Evolutionary conservation across 2,113 vertebrate genomes (phyloP).

Genomic region (Poicephalus gulielmi): DNA sequence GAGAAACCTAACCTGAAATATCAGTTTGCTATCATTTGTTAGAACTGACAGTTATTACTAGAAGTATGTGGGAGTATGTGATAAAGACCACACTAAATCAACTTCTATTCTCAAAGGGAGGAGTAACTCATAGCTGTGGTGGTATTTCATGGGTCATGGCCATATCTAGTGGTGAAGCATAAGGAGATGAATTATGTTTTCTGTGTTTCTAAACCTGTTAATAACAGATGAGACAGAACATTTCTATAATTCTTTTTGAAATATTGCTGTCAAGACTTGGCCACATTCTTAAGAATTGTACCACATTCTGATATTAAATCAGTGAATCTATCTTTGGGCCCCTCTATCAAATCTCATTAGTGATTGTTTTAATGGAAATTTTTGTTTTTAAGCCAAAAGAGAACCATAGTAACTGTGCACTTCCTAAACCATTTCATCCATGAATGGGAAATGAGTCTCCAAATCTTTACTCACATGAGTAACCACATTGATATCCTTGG

Average conservation of each 20-base stretch:
- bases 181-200: neutral
- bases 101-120: neutral
- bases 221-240: neutral
- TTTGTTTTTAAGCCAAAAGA: conserved; percentile 44
- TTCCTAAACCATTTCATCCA: conserved; percentile 58
- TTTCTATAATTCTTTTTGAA: neutral
- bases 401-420: conserved; percentile 54
- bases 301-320: neutral
- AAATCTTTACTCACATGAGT: conserved; percentile 52
- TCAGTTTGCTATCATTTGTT: neutral
- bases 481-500: conserved; percentile 49
- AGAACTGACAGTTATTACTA: conserved; percentile 7
- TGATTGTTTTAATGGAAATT: conserved; percentile 18
- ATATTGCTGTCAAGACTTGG: neutral
- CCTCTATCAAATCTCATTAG: conserved; percentile 9
- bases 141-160: neutral
- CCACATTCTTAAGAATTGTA: neutral
- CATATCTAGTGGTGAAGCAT: neutral
- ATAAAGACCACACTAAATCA: neutral
- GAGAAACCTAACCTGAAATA: conserved; percentile 10
- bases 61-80: neutral
- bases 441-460: conserved; percentile 38
- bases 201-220: neutral
- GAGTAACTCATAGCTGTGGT: neutral
- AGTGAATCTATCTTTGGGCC: neutral